These are phyloP conservation scores for Rhingia rostrata DNA, from an alignment of 2,888 invertebrate species.

Conservation along the genomic window DNA sequence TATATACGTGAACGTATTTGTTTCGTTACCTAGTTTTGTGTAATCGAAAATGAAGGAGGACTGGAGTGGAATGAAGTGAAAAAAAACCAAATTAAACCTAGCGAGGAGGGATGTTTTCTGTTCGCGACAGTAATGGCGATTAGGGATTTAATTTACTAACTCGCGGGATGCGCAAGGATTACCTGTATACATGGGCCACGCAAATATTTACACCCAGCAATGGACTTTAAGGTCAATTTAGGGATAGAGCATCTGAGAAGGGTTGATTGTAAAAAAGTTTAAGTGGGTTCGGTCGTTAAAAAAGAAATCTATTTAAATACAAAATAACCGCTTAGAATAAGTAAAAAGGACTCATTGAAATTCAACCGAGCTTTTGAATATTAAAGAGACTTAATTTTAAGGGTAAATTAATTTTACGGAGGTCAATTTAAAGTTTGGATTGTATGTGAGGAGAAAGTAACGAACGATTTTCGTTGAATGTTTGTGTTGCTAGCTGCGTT, in stretches of 20 bases:
- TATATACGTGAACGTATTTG: not conserved
- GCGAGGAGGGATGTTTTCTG: slow-evolving; percentile 31
- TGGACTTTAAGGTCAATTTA: slow-evolving; percentile 22
- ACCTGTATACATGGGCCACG: not conserved
- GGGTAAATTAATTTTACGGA: slow-evolving; percentile 21
- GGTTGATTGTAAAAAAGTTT: slow-evolving; percentile 17
- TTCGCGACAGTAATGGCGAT: slow-evolving; percentile 34
- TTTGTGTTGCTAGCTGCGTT: no score
- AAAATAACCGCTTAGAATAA: slow-evolving; percentile 15
- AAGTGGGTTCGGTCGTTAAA: slow-evolving; percentile 30
- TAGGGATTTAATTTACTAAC: slow-evolving; percentile 49
- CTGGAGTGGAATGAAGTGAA: slow-evolving; percentile 57
- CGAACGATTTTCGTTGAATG: no score
- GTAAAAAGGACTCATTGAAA: not conserved
- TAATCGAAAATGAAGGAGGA: slow-evolving; percentile 47
- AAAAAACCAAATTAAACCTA: not conserved
- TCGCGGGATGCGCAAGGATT: slow-evolving; percentile 18
- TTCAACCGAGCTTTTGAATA: slow-evolving; percentile 10
- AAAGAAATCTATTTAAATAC: slow-evolving; percentile 37
- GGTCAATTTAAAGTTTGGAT: no score
- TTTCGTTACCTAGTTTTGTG: slow-evolving; percentile 9
- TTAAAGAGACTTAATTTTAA: slow-evolving; percentile 17
- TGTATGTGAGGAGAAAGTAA: no score
- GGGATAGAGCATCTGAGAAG: not conserved
- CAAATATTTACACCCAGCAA: not conserved